Evolutionary conservation across 2,888 invertebrate genomes (phyloP).

Genomic region (Lasiommata megera): DNA sequence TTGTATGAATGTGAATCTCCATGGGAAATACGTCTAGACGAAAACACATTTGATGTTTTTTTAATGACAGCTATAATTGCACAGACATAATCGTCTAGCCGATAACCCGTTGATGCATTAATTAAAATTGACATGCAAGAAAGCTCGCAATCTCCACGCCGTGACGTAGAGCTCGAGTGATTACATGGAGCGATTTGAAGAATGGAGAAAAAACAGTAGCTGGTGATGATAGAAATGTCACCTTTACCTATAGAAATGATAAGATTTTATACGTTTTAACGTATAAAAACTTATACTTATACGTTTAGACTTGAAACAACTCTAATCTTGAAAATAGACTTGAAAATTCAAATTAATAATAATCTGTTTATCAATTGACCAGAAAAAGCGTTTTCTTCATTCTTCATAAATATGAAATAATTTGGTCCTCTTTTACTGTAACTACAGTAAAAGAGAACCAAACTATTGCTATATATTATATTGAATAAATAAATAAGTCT

Average conservation of each 20-base stretch:
- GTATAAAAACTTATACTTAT: background rate
- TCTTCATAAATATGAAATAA: too few relatives aligned
- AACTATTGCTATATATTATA: too few relatives aligned
- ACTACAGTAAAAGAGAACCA: too few relatives aligned
- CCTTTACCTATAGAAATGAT: conserved; percentile 30
- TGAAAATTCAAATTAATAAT: too few relatives aligned
- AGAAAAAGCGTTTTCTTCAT: too few relatives aligned
- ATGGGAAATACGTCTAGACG: background rate
- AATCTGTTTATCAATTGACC: too few relatives aligned
- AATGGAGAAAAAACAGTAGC: conserved; percentile 52
- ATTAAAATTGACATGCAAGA: conserved; percentile 9
- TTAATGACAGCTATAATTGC: conserved; percentile 2
- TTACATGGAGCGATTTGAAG: conserved; percentile 11
- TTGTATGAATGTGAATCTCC: too few relatives aligned
- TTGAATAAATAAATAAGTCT: background rate
- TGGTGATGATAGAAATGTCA: conserved; percentile 56
- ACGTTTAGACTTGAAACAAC: too few relatives aligned
- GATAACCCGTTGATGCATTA: conserved; percentile 15
- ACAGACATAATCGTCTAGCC: conserved; percentile 4
- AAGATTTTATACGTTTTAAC: conserved; percentile 26
- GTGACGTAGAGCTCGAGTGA: conserved; percentile 7
- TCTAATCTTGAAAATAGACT: too few relatives aligned
- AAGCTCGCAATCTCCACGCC: conserved; percentile 8
- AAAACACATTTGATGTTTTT: background rate
- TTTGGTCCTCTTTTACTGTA: too few relatives aligned